A percentile compares a stretch with the other conserved stretches of the same genome.
These are phyloP conservation scores for Hoplias malabaricus DNA, from an alignment of 2,113 vertebrate species.

Conservation along the genomic window DNA sequence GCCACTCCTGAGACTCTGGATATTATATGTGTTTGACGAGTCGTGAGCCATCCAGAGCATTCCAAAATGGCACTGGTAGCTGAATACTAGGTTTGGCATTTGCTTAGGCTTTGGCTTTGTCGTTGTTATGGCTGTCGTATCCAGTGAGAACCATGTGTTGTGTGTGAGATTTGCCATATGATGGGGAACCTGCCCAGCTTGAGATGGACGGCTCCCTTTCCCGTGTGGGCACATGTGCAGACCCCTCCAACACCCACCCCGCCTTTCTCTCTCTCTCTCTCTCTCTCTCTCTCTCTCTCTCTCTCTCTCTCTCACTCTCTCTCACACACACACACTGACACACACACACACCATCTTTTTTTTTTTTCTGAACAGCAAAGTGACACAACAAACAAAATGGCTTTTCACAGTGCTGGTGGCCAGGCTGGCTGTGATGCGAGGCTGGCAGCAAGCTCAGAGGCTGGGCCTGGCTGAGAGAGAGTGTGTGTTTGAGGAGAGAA, in stretches of 20 bases:
- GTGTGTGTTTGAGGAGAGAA: constrained; percentile 85
- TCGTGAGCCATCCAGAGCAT: constrained; percentile 32
- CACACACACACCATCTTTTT: constrained; percentile 6
- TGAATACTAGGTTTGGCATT: constrained; percentile 43
- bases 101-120: constrained; percentile 49
- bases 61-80: constrained; percentile 42
- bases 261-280: no score
- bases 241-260: constrained; percentile 38
- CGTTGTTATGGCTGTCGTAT: constrained; percentile 48
- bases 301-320: no score
- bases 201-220: constrained; percentile 49
- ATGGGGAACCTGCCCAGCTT: constrained; percentile 54
- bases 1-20: constrained; percentile 4
- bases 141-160: constrained; percentile 49
- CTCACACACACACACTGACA: neutral
- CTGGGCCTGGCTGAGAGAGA: constrained; percentile 79
- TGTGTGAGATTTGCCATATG: constrained; percentile 51
- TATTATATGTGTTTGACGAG: constrained; percentile 37
- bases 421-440: constrained; percentile 51
- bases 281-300: no score
- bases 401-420: constrained; percentile 47
- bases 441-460: constrained; percentile 65
- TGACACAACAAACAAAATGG: constrained; percentile 60
- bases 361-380: constrained; percentile 38
- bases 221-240: constrained; percentile 50